Conservation (phyloP, 2,113 vertebrate species). For the Scolopax mira region DNA sequence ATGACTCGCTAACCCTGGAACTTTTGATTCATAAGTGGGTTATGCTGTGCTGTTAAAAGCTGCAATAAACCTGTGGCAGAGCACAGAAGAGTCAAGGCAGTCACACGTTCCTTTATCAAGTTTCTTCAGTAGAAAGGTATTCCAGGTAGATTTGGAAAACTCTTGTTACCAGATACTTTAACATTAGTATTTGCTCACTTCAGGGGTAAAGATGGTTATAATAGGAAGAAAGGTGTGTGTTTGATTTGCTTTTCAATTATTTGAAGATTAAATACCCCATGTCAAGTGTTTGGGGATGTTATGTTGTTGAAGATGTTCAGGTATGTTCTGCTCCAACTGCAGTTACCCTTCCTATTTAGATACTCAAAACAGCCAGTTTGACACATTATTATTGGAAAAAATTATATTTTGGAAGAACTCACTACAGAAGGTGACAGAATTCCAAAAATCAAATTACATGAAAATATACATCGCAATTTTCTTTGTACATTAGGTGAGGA, state of each 20-base stretch:
- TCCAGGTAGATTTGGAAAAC: neutral
- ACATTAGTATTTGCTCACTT: neutral
- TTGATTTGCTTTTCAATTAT: neutral
- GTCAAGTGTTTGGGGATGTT: neutral
- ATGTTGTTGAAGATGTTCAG: neutral
- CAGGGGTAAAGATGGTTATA: neutral
- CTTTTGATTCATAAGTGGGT: neutral
- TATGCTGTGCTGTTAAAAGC: neutral
- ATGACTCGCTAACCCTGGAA: neutral
- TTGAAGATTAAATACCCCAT: neutral
- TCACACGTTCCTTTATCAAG: neutral
- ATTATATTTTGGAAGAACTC: slow-evolving; percentile 97
- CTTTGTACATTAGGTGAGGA: slow-evolving; percentile 95
- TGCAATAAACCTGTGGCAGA: neutral
- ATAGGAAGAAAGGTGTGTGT: neutral
- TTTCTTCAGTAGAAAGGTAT: neutral
- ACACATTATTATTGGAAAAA: slow-evolving; percentile 89
- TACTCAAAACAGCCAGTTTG: slow-evolving; percentile 73
- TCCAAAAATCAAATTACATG: slow-evolving; percentile 95
- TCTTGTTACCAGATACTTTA: neutral
- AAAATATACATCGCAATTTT: slow-evolving; percentile 99
- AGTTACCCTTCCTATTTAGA: slow-evolving; percentile 28
- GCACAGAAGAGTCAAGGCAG: neutral
- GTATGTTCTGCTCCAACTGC: neutral
- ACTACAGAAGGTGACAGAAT: slow-evolving; percentile 95